A percentile compares a stretch with the other conserved stretches of the same genome.
Evolutionary conservation across 2,113 vertebrate genomes (phyloP).

Genomic region (Phasianus colchicus): DNA sequence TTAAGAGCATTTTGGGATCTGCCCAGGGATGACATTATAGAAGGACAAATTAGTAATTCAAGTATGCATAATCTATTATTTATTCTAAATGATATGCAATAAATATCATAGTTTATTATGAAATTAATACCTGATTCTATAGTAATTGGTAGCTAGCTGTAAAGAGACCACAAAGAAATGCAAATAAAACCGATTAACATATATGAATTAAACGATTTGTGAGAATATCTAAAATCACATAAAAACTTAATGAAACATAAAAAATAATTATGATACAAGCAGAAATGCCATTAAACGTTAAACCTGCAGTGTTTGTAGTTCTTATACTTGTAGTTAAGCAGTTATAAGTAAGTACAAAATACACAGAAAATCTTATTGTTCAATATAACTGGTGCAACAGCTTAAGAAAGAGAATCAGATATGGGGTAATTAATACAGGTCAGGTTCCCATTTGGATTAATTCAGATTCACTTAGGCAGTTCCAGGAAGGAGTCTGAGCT

Average conservation of each 20-base stretch:
- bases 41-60: not conserved
- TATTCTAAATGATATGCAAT: not conserved
- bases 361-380: not conserved
- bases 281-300: slow-evolving; percentile 18
- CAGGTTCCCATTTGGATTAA: not conserved
- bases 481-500: not conserved
- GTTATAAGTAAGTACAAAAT: slow-evolving; percentile 29
- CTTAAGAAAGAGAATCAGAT: not conserved
- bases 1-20: not conserved
- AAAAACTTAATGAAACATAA: slow-evolving; percentile 60
- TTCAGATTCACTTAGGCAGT: not conserved
- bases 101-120: not conserved
- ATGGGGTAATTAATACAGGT: not conserved
- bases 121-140: not conserved
- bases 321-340: not conserved
- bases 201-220: slow-evolving; percentile 18
- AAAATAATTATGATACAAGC: slow-evolving; percentile 43
- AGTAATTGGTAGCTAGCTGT: slow-evolving; percentile 19
- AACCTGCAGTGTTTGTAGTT: slow-evolving; percentile 21
- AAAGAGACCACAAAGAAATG: not conserved
- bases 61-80: slow-evolving; percentile 8
- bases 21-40: not conserved
- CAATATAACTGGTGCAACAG: not conserved
- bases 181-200: slow-evolving; percentile 50
- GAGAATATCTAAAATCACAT: slow-evolving; percentile 47